phyloP scores from a whole-genome alignment of 1,140 invertebrate species.

The Ephestia elutella region DNA sequence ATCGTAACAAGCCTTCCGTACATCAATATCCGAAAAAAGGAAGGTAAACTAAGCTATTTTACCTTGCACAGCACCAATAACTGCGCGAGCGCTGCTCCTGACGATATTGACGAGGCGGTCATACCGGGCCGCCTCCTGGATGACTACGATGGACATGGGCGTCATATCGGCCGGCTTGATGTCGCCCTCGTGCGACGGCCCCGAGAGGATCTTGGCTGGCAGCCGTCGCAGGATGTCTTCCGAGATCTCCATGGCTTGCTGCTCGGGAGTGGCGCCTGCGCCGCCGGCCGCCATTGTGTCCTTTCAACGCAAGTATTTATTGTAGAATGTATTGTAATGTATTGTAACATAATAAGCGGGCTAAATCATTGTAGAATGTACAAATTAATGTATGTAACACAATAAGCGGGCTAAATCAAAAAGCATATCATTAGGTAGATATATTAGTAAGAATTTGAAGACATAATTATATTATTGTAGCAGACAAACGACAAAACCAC shows the following conservation, averaged over 20 bases:
- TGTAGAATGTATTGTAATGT: no score
- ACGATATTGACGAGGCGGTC: conserved; percentile 87
- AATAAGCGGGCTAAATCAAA: no score
- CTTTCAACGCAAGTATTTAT: conserved; percentile 15
- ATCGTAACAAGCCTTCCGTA: no score
- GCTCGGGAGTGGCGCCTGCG: conserved; percentile 76
- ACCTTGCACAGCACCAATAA: conserved; percentile 94
- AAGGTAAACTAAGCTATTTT: conserved; percentile 19
- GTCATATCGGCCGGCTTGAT: conserved; percentile 86
- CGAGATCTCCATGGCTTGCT: conserved; percentile 81
- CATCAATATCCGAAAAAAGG: no score
- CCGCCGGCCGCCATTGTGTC: conserved; percentile 67
- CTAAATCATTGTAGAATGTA: no score
- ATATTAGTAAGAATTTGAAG: no score
- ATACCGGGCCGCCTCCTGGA: conserved; percentile 95
- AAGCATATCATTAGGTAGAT: no score
- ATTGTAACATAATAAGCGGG: no score
- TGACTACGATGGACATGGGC: conserved; percentile 91
- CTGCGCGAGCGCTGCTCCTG: conserved; percentile 82
- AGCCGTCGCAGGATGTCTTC: conserved; percentile 82
- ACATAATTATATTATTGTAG: no score
- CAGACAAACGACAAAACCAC: no score
- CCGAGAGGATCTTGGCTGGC: conserved; percentile 83
- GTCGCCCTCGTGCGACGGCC: conserved; percentile 79
- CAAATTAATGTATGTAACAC: no score